A percentile compares a stretch with the other conserved stretches of the same genome.
Evolutionary conservation across 2,888 invertebrate species (phyloP).

Genomic region (Odontocolon sp.): DNA sequence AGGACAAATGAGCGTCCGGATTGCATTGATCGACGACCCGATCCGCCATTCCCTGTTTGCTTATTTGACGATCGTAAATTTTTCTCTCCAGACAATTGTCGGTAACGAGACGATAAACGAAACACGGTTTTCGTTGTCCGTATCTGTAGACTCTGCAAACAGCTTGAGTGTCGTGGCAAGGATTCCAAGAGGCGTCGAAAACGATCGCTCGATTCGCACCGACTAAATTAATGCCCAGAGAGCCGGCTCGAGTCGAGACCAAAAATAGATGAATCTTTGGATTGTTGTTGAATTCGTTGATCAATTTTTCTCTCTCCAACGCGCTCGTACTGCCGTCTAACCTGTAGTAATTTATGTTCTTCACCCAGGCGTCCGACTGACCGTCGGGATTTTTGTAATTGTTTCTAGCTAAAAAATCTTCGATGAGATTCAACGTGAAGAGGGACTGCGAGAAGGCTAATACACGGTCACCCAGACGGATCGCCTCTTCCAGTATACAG

Average conservation of each 20-base stretch:
- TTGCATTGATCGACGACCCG: conserved; percentile 99
- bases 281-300: conserved; percentile 97
- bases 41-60: conserved; percentile 99
- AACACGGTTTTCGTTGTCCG: conserved; percentile 96
- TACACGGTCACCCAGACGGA: conserved; percentile 93
- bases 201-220: conserved; percentile 99
- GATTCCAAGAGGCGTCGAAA: conserved; percentile 99
- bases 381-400: conserved; percentile 83
- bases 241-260: conserved; percentile 98
- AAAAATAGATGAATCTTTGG: conserved; percentile 94
- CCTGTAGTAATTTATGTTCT: conserved; percentile 94
- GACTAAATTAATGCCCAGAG: conserved; percentile 97
- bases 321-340: conserved; percentile 98
- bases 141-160: conserved; percentile 95
- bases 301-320: conserved; percentile 96
- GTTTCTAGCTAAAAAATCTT: conserved; percentile 93
- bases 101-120: conserved; percentile 97
- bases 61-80: conserved; percentile 99
- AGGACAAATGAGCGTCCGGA: conserved; percentile 95
- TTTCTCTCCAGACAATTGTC: conserved; percentile 98
- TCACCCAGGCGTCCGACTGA: conserved; percentile 89
- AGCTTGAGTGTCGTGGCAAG: conserved; percentile 98
- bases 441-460: conserved; percentile 98
- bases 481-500: conserved; percentile 93
- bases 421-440: conserved; percentile 96